Conservation (phyloP, 2,888 invertebrate genomes). For the Rhogogaster chlorosoma region DNA sequence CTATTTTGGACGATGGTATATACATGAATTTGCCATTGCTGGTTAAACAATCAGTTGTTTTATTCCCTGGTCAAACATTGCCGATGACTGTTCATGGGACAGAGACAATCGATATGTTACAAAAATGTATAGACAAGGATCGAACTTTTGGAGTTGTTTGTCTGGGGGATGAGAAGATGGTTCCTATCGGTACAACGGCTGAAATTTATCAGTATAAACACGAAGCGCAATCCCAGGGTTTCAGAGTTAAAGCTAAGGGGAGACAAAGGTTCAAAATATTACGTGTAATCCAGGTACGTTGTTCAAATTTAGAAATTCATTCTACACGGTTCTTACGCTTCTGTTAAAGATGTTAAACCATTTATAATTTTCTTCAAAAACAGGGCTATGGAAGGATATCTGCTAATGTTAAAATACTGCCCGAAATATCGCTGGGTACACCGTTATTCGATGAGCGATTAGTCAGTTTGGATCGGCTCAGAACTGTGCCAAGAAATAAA, state of each 20-base stretch:
- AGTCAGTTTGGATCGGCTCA: slow-evolving; percentile 69
- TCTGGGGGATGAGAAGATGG: slow-evolving; percentile 74
- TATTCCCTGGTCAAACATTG: slow-evolving; percentile 89
- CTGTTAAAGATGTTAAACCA: slow-evolving; percentile 1
- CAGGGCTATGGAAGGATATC: slow-evolving; percentile 64
- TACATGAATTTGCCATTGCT: slow-evolving; percentile 81
- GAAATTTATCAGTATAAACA: slow-evolving; percentile 81
- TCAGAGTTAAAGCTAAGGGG: slow-evolving; percentile 87
- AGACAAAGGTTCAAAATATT: slow-evolving; percentile 87
- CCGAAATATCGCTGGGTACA: slow-evolving; percentile 83
- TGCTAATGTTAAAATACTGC: slow-evolving; percentile 83
- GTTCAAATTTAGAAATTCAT: background rate
- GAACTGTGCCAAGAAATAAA: slow-evolving; percentile 61
- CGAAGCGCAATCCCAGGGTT: slow-evolving; percentile 77
- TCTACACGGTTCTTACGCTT: background rate
- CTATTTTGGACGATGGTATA: slow-evolving; percentile 81
- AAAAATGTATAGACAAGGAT: slow-evolving; percentile 80
- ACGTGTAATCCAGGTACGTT: slow-evolving; percentile 66
- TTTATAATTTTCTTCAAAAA: background rate
- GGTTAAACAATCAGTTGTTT: slow-evolving; percentile 82
- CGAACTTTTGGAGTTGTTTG: slow-evolving; percentile 84
- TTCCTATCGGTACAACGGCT: slow-evolving; percentile 69
- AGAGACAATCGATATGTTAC: slow-evolving; percentile 81
- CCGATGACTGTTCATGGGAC: slow-evolving; percentile 84
- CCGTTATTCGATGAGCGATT: slow-evolving; percentile 78